These are phyloP conservation scores for Chamaedrilus cognettii DNA, from an alignment of 2,888 invertebrate species.

Conservation along the genomic window DNA sequence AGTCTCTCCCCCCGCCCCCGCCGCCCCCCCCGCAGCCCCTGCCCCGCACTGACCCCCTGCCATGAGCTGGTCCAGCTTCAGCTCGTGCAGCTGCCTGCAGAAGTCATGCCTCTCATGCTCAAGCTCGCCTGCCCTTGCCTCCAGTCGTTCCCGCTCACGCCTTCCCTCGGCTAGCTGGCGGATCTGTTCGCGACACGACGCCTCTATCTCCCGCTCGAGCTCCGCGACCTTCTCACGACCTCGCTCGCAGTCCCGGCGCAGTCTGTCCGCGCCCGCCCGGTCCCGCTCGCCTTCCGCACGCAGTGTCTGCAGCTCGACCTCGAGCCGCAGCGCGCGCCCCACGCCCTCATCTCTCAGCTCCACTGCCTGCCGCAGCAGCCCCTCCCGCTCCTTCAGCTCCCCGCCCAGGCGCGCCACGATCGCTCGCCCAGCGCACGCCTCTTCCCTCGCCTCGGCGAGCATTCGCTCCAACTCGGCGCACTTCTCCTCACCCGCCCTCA, in stretches of 20 bases:
- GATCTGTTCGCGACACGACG: conserved; percentile 7
- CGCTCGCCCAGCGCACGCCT: neutral
- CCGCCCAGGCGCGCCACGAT: neutral
- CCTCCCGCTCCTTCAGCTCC: neutral
- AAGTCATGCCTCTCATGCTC: neutral
- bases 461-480: neutral
- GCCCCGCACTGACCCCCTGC: neutral
- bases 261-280: neutral
- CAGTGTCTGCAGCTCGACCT: conserved; percentile 2
- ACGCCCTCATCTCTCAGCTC: neutral
- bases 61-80: neutral
- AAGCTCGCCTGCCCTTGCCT: neutral
- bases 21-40: neutral
- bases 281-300: neutral
- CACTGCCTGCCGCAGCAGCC: neutral
- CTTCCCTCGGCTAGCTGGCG: conserved; percentile 6
- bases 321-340: neutral
- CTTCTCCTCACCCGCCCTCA: neutral
- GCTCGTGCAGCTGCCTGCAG: neutral
- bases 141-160: conserved; percentile 8
- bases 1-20: neutral
- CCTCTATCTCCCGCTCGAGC: conserved; percentile 5
- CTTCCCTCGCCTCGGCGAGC: neutral
- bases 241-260: neutral
- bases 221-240: conserved; percentile 10